Conservation (phyloP, 1,140 invertebrate species). For the Drosophila carrolli region DNA sequence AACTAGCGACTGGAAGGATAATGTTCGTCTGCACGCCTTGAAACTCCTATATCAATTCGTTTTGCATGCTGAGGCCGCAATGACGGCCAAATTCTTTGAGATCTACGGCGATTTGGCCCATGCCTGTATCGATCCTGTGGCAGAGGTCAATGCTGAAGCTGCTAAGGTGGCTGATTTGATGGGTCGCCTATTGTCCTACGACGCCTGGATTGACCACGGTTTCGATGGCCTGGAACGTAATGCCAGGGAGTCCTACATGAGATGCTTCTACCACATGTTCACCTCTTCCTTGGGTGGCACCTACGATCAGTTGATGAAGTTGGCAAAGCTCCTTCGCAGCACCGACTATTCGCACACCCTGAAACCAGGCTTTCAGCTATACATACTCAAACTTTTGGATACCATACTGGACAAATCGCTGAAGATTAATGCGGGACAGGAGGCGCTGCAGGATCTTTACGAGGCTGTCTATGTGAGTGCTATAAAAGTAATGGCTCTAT, state of each 20-base stretch:
- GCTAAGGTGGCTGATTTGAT: slow-evolving; percentile 74
- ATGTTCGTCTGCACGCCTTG: slow-evolving; percentile 89
- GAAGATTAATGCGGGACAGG: slow-evolving; percentile 28
- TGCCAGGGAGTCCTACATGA: slow-evolving; percentile 69
- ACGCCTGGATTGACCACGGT: slow-evolving; percentile 73
- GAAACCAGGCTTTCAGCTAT: slow-evolving; percentile 55
- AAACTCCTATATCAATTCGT: slow-evolving; percentile 89
- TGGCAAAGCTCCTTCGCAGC: slow-evolving; percentile 74
- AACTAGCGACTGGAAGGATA: slow-evolving; percentile 89
- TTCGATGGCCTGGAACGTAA: slow-evolving; percentile 70
- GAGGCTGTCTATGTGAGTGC: slow-evolving; percentile 51
- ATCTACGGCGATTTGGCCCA: slow-evolving; percentile 85
- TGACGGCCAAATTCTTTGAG: slow-evolving; percentile 87
- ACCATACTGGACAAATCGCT: slow-evolving; percentile 58
- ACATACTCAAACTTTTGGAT: slow-evolving; percentile 60
- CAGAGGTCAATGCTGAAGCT: slow-evolving; percentile 56
- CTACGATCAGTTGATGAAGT: slow-evolving; percentile 74
- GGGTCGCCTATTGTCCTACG: slow-evolving; percentile 68
- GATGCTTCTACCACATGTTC: slow-evolving; percentile 86
- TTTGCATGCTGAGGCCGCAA: slow-evolving; percentile 89
- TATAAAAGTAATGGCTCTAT: slow-evolving; percentile 66
- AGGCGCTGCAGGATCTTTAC: slow-evolving; percentile 47
- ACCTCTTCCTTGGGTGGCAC: slow-evolving; percentile 87
- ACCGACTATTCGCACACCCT: slow-evolving; percentile 83
- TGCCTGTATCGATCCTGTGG: slow-evolving; percentile 81